Evolutionary conservation across 2,797 vertebrate species (phyloP).

Genomic region (Lepus oiostolus): DNA sequence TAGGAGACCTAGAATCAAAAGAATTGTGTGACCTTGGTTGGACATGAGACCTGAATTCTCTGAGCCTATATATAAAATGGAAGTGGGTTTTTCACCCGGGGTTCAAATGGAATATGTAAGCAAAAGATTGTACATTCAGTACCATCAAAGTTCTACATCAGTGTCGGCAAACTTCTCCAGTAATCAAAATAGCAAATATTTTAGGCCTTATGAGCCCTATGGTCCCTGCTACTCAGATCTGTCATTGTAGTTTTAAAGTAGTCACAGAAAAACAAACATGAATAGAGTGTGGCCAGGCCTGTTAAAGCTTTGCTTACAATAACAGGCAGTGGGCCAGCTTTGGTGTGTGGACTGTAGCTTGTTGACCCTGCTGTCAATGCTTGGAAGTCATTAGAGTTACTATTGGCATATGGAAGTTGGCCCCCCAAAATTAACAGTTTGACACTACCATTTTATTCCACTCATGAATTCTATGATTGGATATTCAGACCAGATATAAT

Average conservation of each 20-base stretch:
- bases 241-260: neutral
- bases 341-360: neutral
- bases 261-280: neutral
- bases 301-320: conserved; percentile 47
- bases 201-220: neutral
- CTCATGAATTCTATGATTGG: neutral
- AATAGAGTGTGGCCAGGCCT: neutral
- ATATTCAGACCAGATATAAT: neutral
- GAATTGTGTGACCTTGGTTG: neutral
- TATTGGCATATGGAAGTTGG: conserved; percentile 32
- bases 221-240: neutral
- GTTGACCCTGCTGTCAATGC: neutral
- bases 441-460: neutral
- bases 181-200: neutral
- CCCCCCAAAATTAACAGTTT: neutral
- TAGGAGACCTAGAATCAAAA: neutral
- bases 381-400: conserved; percentile 31
- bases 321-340: neutral
- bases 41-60: neutral
- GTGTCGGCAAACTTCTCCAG: neutral
- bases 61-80: neutral
- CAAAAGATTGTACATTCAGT: neutral
- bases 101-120: neutral
- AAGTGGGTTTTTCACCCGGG: neutral
- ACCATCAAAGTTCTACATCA: neutral